A percentile compares a stretch with the other conserved stretches of the same genome.
Conservation (phyloP, 2,888 invertebrate species). For the Sinohyriopsis cumingii region DNA sequence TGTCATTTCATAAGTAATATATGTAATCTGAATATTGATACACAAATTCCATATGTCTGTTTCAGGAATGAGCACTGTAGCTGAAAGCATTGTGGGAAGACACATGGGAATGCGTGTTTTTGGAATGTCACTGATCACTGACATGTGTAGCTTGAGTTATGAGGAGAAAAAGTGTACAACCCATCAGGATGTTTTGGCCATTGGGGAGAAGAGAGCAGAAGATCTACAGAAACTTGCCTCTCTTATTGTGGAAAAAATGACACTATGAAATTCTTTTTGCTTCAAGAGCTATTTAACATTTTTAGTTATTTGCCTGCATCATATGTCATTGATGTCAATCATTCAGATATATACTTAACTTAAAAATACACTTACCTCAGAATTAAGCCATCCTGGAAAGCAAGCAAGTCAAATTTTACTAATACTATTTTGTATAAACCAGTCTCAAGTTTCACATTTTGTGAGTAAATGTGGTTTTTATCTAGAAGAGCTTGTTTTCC, state of each 20-base stretch:
- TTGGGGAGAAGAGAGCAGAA: slow-evolving; percentile 58
- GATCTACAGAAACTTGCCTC: slow-evolving; percentile 64
- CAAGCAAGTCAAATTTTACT: no score
- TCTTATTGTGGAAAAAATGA: slow-evolving; percentile 37
- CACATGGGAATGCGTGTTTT: slow-evolving; percentile 85
- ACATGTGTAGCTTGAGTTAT: slow-evolving; percentile 87
- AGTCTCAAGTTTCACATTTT: no score
- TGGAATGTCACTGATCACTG: slow-evolving; percentile 94
- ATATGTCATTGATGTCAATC: no score
- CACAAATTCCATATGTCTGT: slow-evolving; percentile 11
- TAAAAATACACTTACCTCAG: no score
- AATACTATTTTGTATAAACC: no score
- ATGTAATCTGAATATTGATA: no score
- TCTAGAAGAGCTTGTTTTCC: no score
- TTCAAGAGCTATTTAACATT: not conserved
- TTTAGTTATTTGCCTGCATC: no score
- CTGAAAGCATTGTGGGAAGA: slow-evolving; percentile 90
- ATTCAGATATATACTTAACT: no score
- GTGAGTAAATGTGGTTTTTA: no score
- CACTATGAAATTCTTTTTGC: slow-evolving; percentile 3
- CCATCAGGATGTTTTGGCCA: slow-evolving; percentile 85
- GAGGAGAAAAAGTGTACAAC: slow-evolving; percentile 83
- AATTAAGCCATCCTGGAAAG: no score
- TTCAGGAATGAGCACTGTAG: slow-evolving; percentile 82
- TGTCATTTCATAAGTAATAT: no score